Base-by-base conservation (phyloP, 2,113 vertebrate species). In the Pagrus major region DNA sequence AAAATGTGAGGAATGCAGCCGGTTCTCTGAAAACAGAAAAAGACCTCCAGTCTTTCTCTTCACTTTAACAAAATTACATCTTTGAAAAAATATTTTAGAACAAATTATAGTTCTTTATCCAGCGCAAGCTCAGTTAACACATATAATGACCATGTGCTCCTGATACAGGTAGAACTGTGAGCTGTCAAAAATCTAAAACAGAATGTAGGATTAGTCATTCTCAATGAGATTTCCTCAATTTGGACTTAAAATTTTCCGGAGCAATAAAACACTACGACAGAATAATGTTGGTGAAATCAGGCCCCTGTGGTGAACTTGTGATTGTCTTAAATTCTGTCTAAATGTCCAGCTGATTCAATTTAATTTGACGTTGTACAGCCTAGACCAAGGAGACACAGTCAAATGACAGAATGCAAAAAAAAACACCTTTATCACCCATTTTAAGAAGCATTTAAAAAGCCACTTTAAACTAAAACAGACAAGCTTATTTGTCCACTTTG, bases 121-220 rank as follows among this genome's bases (percentile, higher is more conserved):
- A n/a, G n/a, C 41, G 16, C 25, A 55, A 51, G 46, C 60, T 54
- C 64, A 31, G 21, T 75, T 44, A 51, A 71, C 39, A 74, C 70
- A 35, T 27, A 41, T 78, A 78, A 73, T 21, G 33, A 23, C 49
- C 66, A 75, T 27, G 52, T 71, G 81, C 49, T 80, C 46, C 73
- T 44, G 70, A 74, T 76, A 27, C 20, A 51, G 70, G 71, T 9
- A 49, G 16, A 72, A 85, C 9, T 73, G 46, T 84, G 71, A 64
- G 42, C 69, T 86, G 66, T 84, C 68, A 67, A 58, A 72, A 65
- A 44, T 76, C 37, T 66, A n/a, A 85, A 75, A 64, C n/a, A 3
- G 42, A 72, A 78, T 69, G 54, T 23, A 21, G 18, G 21, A 73
- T 37, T 11, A 27, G 20, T 21, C 35, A 44, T 35, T 76, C 44